phyloP scores from a whole-genome alignment of 1,140 invertebrate species.

The Diachasmimorpha longicaudata region DNA sequence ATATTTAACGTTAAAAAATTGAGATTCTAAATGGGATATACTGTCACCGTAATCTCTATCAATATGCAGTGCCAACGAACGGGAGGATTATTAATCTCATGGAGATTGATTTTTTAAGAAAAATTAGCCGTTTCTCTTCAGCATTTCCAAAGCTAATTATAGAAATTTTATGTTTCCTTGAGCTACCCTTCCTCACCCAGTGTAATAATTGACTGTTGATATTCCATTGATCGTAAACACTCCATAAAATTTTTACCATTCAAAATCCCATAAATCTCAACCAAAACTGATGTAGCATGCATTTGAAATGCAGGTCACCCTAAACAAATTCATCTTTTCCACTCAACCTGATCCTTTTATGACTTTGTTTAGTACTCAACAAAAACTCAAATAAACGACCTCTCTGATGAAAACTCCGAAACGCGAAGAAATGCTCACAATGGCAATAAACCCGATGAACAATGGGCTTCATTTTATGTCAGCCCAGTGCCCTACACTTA shows the following conservation, averaged over 20 bases:
- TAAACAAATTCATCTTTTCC: background rate
- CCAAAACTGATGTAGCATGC: background rate
- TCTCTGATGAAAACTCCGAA: background rate
- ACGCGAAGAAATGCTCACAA: constrained; percentile 30
- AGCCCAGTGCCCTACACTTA: constrained; percentile 16
- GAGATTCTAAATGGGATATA: too few relatives aligned
- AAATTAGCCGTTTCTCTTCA: too few relatives aligned
- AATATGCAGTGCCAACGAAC: too few relatives aligned
- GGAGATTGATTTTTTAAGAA: too few relatives aligned
- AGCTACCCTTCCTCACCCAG: too few relatives aligned
- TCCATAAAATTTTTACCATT: background rate
- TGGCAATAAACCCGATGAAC: constrained; percentile 40
- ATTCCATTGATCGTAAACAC: background rate
- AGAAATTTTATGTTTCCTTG: too few relatives aligned
- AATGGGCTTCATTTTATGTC: constrained; percentile 34
- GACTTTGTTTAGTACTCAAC: background rate
- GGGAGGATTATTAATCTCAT: too few relatives aligned
- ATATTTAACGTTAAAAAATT: too few relatives aligned
- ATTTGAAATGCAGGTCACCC: background rate
- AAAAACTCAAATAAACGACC: background rate
- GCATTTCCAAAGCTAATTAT: too few relatives aligned
- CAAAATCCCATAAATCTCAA: background rate
- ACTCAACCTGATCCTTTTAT: background rate
- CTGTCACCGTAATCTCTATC: too few relatives aligned
- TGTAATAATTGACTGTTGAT: background rate